phyloP scores from a whole-genome alignment of 2,888 invertebrate species.

The Drosophila pegasa region DNA sequence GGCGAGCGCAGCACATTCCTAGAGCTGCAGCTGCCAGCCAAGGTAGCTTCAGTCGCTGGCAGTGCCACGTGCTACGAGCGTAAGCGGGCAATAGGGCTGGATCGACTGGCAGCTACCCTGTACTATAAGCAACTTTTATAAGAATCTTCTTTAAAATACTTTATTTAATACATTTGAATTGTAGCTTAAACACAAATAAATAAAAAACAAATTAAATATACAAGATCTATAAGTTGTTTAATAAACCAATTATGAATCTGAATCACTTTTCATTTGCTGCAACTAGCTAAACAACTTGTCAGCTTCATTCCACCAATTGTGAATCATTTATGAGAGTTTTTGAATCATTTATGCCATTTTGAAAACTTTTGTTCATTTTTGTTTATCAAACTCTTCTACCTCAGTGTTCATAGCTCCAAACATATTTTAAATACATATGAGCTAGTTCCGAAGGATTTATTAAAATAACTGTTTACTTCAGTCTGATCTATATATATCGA shows the following conservation, averaged over 20 bases:
- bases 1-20: conserved; percentile 1
- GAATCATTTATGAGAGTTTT: neutral
- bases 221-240: no score
- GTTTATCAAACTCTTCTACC: neutral
- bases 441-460: neutral
- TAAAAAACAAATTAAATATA: no score
- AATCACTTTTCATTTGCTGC: no score
- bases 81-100: neutral
- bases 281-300: no score
- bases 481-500: no score
- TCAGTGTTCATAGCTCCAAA: no score
- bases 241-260: no score
- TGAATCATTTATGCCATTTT: neutral
- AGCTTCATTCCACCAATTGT: no score
- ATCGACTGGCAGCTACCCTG: neutral
- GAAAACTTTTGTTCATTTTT: no score
- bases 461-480: no score
- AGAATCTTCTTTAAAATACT: neutral
- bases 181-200: no score
- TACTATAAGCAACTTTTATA: neutral
- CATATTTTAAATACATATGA: neutral
- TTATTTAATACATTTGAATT: neutral
- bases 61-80: conserved; percentile 7
- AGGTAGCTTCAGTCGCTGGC: conserved; percentile 6
- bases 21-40: conserved; percentile 3